Evolutionary conservation across 1,140 invertebrate species (phyloP).

Genomic region (Varroa destructor): DNA sequence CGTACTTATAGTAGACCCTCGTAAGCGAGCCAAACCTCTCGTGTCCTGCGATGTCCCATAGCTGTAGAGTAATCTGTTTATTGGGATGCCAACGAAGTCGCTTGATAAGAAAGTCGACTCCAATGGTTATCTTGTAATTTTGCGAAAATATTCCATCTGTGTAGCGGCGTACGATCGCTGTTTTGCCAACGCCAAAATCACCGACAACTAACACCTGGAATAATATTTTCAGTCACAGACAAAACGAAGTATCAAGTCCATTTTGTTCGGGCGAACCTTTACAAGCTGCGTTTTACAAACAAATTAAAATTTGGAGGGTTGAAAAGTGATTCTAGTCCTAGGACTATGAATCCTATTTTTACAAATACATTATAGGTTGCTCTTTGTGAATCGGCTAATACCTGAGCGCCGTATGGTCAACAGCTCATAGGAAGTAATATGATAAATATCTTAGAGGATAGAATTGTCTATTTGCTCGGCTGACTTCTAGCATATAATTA

Average conservation of each 20-base stretch:
- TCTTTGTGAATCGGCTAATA: too few relatives aligned
- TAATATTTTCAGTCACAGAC: background rate
- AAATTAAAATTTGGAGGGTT: too few relatives aligned
- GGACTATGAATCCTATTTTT: too few relatives aligned
- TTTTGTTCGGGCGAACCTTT: too few relatives aligned
- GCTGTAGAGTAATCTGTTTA: slow-evolving; percentile 44
- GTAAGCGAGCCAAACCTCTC: slow-evolving; percentile 49
- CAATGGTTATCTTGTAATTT: slow-evolving; percentile 40
- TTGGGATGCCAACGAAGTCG: slow-evolving; percentile 45
- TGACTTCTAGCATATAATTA: too few relatives aligned
- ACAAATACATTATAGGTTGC: too few relatives aligned
- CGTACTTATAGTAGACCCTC: slow-evolving; percentile 48
- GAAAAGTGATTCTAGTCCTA: too few relatives aligned
- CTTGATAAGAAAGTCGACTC: slow-evolving; percentile 48
- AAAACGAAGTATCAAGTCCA: background rate
- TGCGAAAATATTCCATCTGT: slow-evolving; percentile 14
- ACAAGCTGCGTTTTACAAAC: too few relatives aligned
- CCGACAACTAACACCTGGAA: slow-evolving; percentile 15
- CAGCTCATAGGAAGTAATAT: too few relatives aligned
- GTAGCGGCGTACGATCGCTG: slow-evolving; percentile 26
- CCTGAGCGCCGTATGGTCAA: too few relatives aligned
- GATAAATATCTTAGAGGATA: too few relatives aligned
- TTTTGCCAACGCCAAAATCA: slow-evolving; percentile 22
- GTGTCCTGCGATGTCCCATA: slow-evolving; percentile 48
- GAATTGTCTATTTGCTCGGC: too few relatives aligned